Evolutionary conservation across 2,797 vertebrate genomes (phyloP).

Genomic region (Glossophaga mutica): DNA sequence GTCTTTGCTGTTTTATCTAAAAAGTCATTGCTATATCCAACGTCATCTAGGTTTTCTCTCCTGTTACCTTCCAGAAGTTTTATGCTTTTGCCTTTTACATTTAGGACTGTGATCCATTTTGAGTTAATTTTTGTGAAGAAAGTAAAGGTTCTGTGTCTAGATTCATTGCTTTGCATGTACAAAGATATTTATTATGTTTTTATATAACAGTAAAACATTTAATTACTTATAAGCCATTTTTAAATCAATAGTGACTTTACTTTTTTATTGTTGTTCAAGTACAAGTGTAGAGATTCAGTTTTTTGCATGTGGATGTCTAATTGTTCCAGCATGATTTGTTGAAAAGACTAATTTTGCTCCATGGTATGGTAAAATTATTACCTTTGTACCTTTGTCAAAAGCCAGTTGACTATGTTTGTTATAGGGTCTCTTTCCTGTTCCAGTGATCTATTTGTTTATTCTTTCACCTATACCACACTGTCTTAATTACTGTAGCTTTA

Average conservation of each 20-base stretch:
- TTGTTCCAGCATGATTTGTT: background rate
- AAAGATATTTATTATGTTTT: too few relatives aligned
- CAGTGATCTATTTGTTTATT: background rate
- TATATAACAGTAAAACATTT: too few relatives aligned
- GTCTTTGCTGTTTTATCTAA: background rate
- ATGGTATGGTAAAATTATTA: too few relatives aligned
- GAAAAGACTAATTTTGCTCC: background rate
- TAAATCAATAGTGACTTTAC: too few relatives aligned
- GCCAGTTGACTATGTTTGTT: background rate
- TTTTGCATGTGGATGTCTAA: background rate
- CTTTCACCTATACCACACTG: background rate
- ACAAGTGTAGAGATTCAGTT: background rate
- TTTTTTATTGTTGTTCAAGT: too few relatives aligned
- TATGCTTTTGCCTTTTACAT: background rate
- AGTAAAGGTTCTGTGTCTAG: background rate
- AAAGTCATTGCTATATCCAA: background rate
- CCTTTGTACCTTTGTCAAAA: background rate
- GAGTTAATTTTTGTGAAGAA: background rate
- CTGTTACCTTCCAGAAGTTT: background rate
- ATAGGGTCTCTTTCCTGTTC: background rate
- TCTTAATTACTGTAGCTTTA: background rate
- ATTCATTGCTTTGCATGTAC: background rate
- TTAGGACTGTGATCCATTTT: background rate
- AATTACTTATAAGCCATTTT: too few relatives aligned
- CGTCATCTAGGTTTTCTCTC: background rate